Base-by-base conservation (phyloP, 2,888 invertebrate genomes). In the Tachina fera region DNA sequence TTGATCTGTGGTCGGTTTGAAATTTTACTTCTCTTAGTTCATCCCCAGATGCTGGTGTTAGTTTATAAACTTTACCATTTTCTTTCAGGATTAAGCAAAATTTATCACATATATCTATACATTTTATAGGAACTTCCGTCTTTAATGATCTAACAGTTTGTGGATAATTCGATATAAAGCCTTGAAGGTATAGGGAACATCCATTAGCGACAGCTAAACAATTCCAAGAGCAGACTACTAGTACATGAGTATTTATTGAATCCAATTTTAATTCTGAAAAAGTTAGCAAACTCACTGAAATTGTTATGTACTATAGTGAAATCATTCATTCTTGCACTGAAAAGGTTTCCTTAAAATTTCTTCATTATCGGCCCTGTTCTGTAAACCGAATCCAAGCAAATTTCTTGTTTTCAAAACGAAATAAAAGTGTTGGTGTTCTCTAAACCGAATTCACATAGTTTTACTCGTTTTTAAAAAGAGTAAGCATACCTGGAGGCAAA, bases 71-170 rank as follows among this genome's bases (percentile, higher is more conserved):
- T 49, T 88, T 86, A 0, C 92, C 92, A 87, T 87, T 90, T 19
- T 90, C 79, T 6, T 92, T 81, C 3, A 93, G 77, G 14, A 92
- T 88, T 53, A 93, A 76, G 31, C 91, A 92, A 71, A 89, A 89
- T 16, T 87, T 87, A 60, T 92, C 92, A 19, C 89, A 88, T 1
- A 89, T 88, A 14, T 89, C 88, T 63, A 93, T 56, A 14, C 88
- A 87, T 22, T 88, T 89, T 8, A 93, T 89, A 9, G 60, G 56
- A 3, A 39, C 71, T 0, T 88, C 65, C 4, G 90, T 88, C 14
- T 87, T 71, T n/a, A 91, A 61, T 45, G 85, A 80, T 58, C 89
- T 61, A 6, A 53, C 43, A 19, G 87, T 83, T 5, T 88, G 77
- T 61, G 89, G 76, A 13, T 31, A 9, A n/a, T 76, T 41, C 70